Percentiles rank a stretch among this genome's conserved stretches.
Evolutionary conservation across 2,113 vertebrate genomes (phyloP).

Genomic region (Dendropsophus ebraccatus): DNA sequence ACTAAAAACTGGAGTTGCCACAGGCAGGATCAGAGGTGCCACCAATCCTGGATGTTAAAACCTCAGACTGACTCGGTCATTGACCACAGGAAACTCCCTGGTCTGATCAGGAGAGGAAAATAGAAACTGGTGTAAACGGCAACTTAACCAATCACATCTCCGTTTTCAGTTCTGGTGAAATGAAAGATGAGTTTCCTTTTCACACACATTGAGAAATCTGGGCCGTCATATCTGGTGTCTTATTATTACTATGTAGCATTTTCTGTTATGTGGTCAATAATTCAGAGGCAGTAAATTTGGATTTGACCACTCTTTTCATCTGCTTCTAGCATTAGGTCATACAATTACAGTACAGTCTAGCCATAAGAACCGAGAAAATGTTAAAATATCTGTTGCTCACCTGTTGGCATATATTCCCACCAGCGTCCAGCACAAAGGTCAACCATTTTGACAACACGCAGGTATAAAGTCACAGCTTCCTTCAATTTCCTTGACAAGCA

Average conservation of each 20-base stretch:
- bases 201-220: too few relatives aligned
- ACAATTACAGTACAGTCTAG: background rate
- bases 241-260: background rate
- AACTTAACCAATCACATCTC: too few relatives aligned
- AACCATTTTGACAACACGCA: slow-evolving; percentile 95
- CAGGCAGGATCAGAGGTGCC: too few relatives aligned
- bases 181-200: too few relatives aligned
- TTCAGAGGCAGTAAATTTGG: background rate
- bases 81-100: too few relatives aligned
- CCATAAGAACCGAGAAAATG: background rate
- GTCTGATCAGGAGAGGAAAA: too few relatives aligned
- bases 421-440: slow-evolving; percentile 95
- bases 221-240: too few relatives aligned
- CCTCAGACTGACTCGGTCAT: too few relatives aligned
- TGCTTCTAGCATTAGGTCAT: background rate
- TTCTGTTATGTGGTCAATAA: background rate
- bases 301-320: background rate
- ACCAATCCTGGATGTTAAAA: too few relatives aligned
- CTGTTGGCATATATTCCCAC: slow-evolving; percentile 99
- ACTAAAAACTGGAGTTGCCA: too few relatives aligned
- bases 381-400: slow-evolving; percentile 71
- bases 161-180: too few relatives aligned
- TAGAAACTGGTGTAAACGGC: too few relatives aligned
- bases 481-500: slow-evolving; percentile 93
- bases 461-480: slow-evolving; percentile 92